A percentile compares a stretch with the other conserved stretches of the same genome.
Evolutionary conservation across 2,113 vertebrate species (phyloP).

Genomic region (Xenotilapia longispinis): DNA sequence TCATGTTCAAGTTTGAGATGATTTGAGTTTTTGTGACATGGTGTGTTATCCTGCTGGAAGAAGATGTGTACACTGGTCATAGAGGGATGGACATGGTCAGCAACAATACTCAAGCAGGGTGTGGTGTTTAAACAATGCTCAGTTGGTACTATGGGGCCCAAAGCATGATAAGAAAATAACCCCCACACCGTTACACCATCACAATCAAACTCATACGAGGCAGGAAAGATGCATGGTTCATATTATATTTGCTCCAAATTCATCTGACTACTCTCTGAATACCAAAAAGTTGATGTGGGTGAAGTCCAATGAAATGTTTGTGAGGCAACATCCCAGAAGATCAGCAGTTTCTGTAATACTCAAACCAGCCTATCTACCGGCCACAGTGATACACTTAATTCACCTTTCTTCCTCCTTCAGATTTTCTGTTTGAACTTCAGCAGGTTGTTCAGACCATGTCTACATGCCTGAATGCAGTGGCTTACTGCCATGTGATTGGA

Average conservation of each 20-base stretch:
- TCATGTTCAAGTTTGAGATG: neutral
- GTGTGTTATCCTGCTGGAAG: neutral
- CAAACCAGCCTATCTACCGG: neutral
- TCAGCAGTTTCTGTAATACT: neutral
- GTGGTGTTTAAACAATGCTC: neutral
- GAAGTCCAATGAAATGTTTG: neutral
- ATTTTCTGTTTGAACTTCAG: neutral
- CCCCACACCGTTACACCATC: neutral
- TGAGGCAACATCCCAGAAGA: neutral
- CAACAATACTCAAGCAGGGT: neutral
- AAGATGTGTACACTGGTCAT: neutral
- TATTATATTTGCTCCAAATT: neutral
- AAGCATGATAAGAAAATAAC: neutral
- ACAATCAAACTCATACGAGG: neutral
- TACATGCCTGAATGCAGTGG: neutral
- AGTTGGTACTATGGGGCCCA: neutral
- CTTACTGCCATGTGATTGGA: neutral
- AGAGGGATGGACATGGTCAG: neutral
- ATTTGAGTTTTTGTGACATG: neutral
- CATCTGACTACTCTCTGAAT: neutral
- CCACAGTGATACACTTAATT: neutral
- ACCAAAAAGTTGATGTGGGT: neutral
- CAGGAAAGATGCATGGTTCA: neutral
- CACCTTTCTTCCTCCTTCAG: neutral
- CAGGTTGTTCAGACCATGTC: neutral